Base-by-base conservation (phyloP, 2,888 invertebrate genomes). In the Campoplex nolae region DNA sequence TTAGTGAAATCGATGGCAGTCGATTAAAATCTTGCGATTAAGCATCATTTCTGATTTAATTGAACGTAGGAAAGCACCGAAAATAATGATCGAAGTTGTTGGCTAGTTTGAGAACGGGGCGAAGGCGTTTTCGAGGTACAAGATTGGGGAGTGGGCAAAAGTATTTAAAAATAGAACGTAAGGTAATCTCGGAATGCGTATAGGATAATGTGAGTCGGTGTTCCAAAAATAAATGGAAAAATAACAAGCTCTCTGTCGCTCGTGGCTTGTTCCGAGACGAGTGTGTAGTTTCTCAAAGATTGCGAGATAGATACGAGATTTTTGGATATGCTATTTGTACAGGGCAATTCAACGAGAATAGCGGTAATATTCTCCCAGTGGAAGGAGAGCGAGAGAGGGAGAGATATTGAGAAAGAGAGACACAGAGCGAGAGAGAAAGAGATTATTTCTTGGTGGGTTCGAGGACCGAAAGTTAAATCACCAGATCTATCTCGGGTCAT, bases 101-200 rank as follows among this genome's bases (percentile, higher is more conserved):
- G 83, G 73, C 67, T 79, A 56, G 51, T 58, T 73, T 28, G 75
- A 79, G 75, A 48, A n/a, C 54, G 23, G 76, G 56, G 78, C 75
- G 80, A 84, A 84, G 82, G 82, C 84, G 84, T 54, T 85, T 42
- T 38, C 79, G 74, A 68, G 67, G 83, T 75, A 58, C 78, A 71
- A 28, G 77, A 79, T 58, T 70, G 28, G 23, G 54, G 81, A 62
- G 78, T 54, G 54, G 76, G 65, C 75, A 76, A 77, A 85, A 77
- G 71, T 79, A 87, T 83, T 71, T 71, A 75, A 93, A 93, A 94
- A 94, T 94, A 94, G 92, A 91, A 89, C 90, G 92, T 92, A 93
- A 93, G 92, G 91, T 93, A 94, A 94, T 93, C 92, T 92, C 89
- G 91, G 89, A 91, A 92, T 89, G 88, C 90, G 90, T 90, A 91